Conservation (phyloP, 2,113 vertebrate genomes). For the Dolichallabes microphthalmus region DNA sequence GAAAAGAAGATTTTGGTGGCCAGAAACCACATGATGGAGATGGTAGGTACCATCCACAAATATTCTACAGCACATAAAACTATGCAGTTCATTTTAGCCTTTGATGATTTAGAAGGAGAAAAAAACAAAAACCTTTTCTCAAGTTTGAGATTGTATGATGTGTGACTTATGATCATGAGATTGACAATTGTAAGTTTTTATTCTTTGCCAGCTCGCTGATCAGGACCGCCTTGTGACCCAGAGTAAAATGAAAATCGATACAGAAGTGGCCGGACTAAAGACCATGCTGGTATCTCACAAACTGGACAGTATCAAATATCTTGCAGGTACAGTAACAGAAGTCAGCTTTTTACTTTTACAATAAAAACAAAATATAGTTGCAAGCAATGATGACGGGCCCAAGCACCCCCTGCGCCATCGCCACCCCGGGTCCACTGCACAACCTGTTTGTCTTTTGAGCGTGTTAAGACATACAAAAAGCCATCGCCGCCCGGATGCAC, state of each 20-base stretch:
- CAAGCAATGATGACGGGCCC: too few species aligned
- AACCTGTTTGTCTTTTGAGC: too few species aligned
- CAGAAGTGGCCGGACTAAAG: slow-evolving; percentile 93
- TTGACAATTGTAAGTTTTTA: neutral
- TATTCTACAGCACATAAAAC: neutral
- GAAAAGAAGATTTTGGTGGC: slow-evolving; percentile 85
- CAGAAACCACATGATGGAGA: slow-evolving; percentile 83
- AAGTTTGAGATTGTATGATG: neutral
- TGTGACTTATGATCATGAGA: neutral
- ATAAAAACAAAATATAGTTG: neutral
- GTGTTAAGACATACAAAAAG: too few species aligned
- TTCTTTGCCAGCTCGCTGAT: slow-evolving; percentile 78
- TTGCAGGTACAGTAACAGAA: slow-evolving; percentile 88
- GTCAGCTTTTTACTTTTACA: neutral
- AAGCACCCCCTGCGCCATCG: too few species aligned
- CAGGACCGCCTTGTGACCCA: slow-evolving; percentile 86
- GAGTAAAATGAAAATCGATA: slow-evolving; percentile 92
- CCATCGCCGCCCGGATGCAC: too few species aligned
- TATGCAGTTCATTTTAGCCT: neutral
- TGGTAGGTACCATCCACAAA: slow-evolving; percentile 76
- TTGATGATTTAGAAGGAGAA: neutral
- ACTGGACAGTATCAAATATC: slow-evolving; percentile 95
- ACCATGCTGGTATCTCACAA: slow-evolving; percentile 94
- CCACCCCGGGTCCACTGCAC: too few species aligned
- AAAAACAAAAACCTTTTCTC: neutral